Conservation (phyloP, 2,888 invertebrate genomes). For the Thyatira batis region DNA sequence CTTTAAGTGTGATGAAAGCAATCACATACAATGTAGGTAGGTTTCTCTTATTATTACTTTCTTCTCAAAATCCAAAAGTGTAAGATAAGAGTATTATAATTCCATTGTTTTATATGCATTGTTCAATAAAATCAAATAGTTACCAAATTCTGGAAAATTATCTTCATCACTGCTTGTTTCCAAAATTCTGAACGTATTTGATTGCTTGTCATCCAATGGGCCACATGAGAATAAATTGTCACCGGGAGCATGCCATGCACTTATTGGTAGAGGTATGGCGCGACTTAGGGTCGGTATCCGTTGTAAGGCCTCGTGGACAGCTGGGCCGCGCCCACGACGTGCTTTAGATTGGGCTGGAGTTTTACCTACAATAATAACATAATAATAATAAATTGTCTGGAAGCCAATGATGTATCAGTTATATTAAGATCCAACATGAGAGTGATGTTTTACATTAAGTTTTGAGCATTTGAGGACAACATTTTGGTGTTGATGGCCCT, state of each 20-base stretch:
- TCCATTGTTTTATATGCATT: not conserved
- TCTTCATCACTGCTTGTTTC: constrained; percentile 76
- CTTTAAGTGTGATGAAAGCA: too few species aligned
- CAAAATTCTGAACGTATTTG: constrained; percentile 47
- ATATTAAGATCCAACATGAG: too few species aligned
- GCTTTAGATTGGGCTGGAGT: constrained; percentile 49
- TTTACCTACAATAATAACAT: too few species aligned
- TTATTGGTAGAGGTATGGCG: constrained; percentile 56
- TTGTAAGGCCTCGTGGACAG: constrained; percentile 81
- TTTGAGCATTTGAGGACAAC: too few species aligned
- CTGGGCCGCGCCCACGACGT: constrained; percentile 71
- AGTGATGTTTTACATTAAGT: too few species aligned
- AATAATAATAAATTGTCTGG: too few species aligned
- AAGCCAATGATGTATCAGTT: too few species aligned
- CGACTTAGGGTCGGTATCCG: constrained; percentile 75
- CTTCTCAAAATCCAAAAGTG: too few species aligned
- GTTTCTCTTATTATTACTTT: too few species aligned
- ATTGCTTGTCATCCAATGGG: constrained; percentile 56
- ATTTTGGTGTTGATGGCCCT: too few species aligned
- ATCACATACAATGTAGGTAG: too few species aligned
- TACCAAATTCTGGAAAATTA: constrained; percentile 72
- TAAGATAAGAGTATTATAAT: not conserved
- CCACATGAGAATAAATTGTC: constrained; percentile 72
- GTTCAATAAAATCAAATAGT: constrained; percentile 12
- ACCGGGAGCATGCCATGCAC: constrained; percentile 78